A percentile compares a stretch with the other conserved stretches of the same genome.
phyloP scores from a whole-genome alignment of 2,113 vertebrate genomes.

The Jacana jacana region DNA sequence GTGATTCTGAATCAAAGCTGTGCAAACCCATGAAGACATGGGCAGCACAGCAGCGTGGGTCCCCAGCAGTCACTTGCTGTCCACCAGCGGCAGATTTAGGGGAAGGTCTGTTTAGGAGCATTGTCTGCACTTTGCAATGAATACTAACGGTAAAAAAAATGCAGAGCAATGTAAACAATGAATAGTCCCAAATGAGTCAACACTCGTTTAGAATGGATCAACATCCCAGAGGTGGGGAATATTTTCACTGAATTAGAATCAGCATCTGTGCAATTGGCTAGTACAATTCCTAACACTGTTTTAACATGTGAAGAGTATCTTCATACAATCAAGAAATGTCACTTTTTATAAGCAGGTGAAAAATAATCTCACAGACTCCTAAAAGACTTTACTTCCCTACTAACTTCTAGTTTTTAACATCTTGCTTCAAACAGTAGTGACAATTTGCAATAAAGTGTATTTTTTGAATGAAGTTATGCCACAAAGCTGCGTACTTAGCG shows the following conservation, averaged over 20 bases:
- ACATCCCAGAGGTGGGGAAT: not conserved
- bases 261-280: not conserved
- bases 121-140: not conserved
- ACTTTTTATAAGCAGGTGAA: not conserved
- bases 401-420: not conserved
- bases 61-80: not conserved
- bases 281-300: not conserved
- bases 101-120: not conserved
- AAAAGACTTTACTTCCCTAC: not conserved
- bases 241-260: not conserved
- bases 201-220: too few species aligned
- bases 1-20: too few species aligned
- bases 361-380: not conserved
- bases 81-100: too few species aligned
- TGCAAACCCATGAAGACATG: not conserved
- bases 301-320: not conserved
- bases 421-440: not conserved
- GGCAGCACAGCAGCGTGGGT: accelerated
- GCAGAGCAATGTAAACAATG: not conserved
- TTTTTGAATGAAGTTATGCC: not conserved
- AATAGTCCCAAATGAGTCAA: not conserved
- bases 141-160: not conserved
- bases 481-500: not conserved
- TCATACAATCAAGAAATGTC: not conserved
- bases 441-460: not conserved